A percentile compares a stretch with the other conserved stretches of the same genome.
phyloP scores from a whole-genome alignment of 1,140 invertebrate species.

The Pantala flavescens region DNA sequence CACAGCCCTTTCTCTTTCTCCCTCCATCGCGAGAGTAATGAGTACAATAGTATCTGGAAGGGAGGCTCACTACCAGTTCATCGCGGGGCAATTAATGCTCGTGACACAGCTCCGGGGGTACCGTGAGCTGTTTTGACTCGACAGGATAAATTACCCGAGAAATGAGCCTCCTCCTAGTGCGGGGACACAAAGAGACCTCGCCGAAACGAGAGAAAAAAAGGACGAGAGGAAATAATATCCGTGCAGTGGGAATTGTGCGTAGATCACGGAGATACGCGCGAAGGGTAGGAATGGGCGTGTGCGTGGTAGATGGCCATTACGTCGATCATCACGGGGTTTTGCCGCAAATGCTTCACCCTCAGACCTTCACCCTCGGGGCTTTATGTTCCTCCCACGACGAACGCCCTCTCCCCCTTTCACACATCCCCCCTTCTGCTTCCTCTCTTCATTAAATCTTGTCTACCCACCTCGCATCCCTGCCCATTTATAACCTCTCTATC shows the following conservation, averaged over 20 bases:
- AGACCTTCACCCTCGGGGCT: background rate
- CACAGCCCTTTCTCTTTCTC: background rate
- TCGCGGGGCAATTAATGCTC: slow-evolving; percentile 3
- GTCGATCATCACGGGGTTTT: slow-evolving; percentile 17
- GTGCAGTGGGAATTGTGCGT: too few relatives aligned
- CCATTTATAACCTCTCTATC: slow-evolving; percentile 6
- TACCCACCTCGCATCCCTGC: background rate
- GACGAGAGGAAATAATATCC: background rate
- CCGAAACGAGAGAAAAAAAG: background rate
- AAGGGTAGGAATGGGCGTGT: background rate
- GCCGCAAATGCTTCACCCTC: slow-evolving; percentile 16
- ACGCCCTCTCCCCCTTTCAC: slow-evolving; percentile 12
- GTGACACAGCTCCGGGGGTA: background rate
- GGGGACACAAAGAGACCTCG: too few relatives aligned
- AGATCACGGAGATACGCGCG: too few relatives aligned
- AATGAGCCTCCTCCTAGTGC: background rate
- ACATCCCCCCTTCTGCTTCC: background rate
- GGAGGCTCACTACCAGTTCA: background rate
- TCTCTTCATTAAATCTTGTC: slow-evolving; percentile 10
- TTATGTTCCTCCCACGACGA: slow-evolving; percentile 10
- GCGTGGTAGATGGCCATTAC: background rate
- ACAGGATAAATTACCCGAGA: background rate
- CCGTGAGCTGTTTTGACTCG: background rate
- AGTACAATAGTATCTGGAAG: background rate
- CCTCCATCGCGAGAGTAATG: background rate